Evolutionary conservation across 2,797 vertebrate genomes (phyloP).

Genomic region (Lepidocolaptes lacrymiger): DNA sequence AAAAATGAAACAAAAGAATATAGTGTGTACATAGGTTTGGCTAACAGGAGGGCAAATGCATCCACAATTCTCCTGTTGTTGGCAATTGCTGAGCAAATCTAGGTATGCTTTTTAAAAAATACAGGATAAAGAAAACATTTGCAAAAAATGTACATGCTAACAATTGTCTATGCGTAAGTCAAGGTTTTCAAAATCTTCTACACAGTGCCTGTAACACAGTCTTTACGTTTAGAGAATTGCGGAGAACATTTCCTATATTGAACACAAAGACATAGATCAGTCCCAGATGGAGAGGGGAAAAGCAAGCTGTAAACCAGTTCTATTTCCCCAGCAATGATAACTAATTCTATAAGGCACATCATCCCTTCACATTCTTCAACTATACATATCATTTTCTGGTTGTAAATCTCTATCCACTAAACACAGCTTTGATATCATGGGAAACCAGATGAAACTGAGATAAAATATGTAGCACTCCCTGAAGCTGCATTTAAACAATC

Average conservation of each 20-base stretch:
- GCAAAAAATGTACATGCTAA: not conserved
- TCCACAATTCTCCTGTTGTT: not conserved
- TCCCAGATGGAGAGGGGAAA: slow-evolving; percentile 45
- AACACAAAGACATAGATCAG: slow-evolving; percentile 18
- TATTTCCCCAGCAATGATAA: slow-evolving; percentile 33
- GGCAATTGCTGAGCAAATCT: not conserved
- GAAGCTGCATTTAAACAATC: slow-evolving; percentile 39
- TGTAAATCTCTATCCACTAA: slow-evolving; percentile 52
- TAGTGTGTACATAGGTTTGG: not conserved
- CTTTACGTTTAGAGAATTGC: not conserved
- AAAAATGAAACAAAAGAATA: not conserved
- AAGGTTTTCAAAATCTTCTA: not conserved
- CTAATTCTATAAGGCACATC: slow-evolving; percentile 49
- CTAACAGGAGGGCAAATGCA: not conserved
- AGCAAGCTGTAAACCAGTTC: slow-evolving; percentile 57
- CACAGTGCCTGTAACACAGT: not conserved
- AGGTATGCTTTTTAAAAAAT: not conserved
- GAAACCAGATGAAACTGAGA: slow-evolving; percentile 58
- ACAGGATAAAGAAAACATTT: not conserved
- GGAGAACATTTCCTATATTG: slow-evolving; percentile 58
- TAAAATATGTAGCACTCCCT: slow-evolving; percentile 37
- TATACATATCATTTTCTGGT: slow-evolving; percentile 42
- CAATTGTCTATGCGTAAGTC: not conserved
- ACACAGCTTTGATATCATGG: slow-evolving; percentile 56
- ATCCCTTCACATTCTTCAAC: slow-evolving; percentile 45